Conservation (phyloP, 1,140 invertebrate genomes). For the fruit fly (Drosophila melanogaster) region DNA sequence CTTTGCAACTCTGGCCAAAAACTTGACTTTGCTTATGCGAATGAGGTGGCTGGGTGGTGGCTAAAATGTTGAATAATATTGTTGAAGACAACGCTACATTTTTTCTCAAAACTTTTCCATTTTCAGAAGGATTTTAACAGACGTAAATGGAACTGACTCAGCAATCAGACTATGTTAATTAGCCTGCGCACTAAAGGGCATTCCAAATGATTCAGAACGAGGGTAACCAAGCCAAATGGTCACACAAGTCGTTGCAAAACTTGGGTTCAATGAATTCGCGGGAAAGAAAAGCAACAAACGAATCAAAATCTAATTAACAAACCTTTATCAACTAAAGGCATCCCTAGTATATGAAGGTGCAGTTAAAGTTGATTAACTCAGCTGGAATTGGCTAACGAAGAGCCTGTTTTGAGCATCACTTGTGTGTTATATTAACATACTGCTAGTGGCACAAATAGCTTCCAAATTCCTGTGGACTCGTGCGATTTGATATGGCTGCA, state of each 20-base stretch:
- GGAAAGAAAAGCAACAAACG: background rate
- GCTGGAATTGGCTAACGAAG: too few species aligned
- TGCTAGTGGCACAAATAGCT: background rate
- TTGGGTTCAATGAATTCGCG: background rate
- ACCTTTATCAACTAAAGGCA: background rate
- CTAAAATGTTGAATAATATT: conserved; percentile 67
- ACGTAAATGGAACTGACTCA: conserved; percentile 34
- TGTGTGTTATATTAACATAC: too few species aligned
- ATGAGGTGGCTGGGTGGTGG: conserved; percentile 7
- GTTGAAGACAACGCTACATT: conserved; percentile 52
- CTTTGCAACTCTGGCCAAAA: conserved; percentile 59
- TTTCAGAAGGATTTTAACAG: background rate
- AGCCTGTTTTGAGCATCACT: too few species aligned
- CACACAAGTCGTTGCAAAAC: background rate
- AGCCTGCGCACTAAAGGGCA: conserved; percentile 53
- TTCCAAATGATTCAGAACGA: conserved; percentile 41
- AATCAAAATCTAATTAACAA: background rate
- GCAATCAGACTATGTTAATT: conserved; percentile 63
- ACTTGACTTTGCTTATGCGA: conserved; percentile 49
- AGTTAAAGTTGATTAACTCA: too few species aligned
- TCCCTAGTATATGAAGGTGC: too few species aligned
- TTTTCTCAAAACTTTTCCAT: conserved; percentile 24
- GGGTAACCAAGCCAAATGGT: background rate
- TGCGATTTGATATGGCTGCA: conserved; percentile 3
- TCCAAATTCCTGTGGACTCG: conserved; percentile 6